Conservation (phyloP, 2,113 vertebrate genomes). For the Apodemus sylvaticus region DNA sequence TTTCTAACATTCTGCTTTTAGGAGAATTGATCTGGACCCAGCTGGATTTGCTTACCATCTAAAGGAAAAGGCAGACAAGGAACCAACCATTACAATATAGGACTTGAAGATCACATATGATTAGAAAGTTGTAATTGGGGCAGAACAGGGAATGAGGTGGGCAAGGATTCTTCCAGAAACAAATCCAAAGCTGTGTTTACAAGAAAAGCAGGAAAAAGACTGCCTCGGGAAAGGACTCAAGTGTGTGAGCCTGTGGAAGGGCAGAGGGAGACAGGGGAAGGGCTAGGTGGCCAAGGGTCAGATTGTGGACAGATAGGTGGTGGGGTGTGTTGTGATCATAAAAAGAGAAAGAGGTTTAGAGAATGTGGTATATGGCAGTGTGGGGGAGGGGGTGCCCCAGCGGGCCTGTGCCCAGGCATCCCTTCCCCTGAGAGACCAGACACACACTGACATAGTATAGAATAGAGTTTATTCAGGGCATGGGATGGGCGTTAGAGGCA, state of each 20-base stretch:
- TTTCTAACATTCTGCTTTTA: not conserved
- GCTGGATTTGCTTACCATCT: not conserved
- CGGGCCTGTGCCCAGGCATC: too few species aligned
- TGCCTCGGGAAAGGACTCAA: not conserved
- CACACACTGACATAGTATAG: too few species aligned
- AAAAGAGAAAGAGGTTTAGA: too few species aligned
- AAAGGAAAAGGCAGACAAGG: constrained; percentile 38
- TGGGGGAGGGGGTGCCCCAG: too few species aligned
- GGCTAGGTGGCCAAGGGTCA: not conserved
- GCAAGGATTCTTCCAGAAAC: constrained; percentile 1
- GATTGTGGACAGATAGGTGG: not conserved
- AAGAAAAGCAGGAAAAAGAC: constrained; percentile 8
- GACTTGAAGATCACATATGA: not conserved
- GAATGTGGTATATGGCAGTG: too few species aligned
- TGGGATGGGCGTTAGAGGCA: too few species aligned
- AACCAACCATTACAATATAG: not conserved
- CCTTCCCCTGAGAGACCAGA: too few species aligned
- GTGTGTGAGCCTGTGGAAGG: not conserved
- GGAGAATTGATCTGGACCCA: not conserved
- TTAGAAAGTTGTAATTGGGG: not conserved
- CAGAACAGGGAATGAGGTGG: not conserved
- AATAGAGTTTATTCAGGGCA: too few species aligned
- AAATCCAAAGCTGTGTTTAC: not conserved
- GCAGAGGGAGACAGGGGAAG: not conserved
- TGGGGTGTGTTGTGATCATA: too few species aligned